Base-by-base conservation (phyloP, 2,888 invertebrate genomes). In the Hypsopygia costalis region DNA sequence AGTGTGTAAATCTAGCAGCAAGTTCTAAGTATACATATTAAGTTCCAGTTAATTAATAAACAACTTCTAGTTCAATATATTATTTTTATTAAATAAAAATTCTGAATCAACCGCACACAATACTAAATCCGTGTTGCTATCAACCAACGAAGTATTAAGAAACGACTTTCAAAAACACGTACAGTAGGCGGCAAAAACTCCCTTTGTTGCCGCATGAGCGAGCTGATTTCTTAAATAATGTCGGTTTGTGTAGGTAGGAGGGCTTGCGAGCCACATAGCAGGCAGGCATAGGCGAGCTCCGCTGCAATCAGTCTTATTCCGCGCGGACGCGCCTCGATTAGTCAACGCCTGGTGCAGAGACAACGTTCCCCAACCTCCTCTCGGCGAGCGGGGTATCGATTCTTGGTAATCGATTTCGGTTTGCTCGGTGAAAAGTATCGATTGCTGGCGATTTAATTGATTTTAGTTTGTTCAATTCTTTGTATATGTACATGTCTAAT, bases 171-270 rank as follows among this genome's bases (percentile, higher is more conserved):
- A 69, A 71, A 76, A 72, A 66, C 71, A 75, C 64, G 69, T 72
- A 72, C 62, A 66, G 78, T 80, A 67, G 81, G 78, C 70, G 76
- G 82, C 68, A 79, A 81, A 79, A 81, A 81, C 72, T 81, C 78
- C 81, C 79, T 81, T 79, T 79, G 81, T 82, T 83, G 77, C 83
- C 81, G 83, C 77, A 78, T 65, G 72, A 81, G 77, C 73, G 73
- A 70, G 81, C 82, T 83, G 83, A 83, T 85, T 86, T 86, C 83
- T 86, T 85, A 87, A 86, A 85, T 86, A 86, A 86, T 83, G 86
- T 83, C 79, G 85, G 83, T 70, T 69, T 76, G 73, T 75, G 78
- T 80, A 81, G 85, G 85, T 75, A 80, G 79, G 76, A 77, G 79
- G 74, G 68, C 61, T 55, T 44, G 69, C 64, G 69, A 71, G 74